These are phyloP conservation scores for Microvelia longipes DNA, from an alignment of 1,140 invertebrate species.

Conservation along the genomic window DNA sequence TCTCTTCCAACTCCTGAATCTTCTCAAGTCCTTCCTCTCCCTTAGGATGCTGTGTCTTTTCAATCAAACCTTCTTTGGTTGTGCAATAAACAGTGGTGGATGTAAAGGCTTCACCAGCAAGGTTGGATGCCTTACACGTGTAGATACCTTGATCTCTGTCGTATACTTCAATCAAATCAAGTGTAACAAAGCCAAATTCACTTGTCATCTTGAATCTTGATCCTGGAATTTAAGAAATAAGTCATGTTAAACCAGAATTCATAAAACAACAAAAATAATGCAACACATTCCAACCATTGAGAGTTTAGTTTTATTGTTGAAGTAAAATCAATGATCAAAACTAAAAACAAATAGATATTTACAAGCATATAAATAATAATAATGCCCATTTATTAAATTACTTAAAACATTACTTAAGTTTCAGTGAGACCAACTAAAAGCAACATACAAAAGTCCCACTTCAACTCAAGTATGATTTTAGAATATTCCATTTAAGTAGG, in stretches of 20 bases:
- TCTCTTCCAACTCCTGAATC: conserved; percentile 79
- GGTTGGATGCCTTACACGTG: conserved; percentile 75
- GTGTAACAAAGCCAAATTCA: conserved; percentile 83
- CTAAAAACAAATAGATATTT: too few relatives aligned
- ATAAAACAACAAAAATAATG: not conserved
- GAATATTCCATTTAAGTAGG: too few relatives aligned
- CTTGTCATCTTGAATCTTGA: conserved; percentile 72
- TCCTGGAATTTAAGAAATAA: conserved; percentile 21
- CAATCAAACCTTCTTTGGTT: conserved; percentile 66
- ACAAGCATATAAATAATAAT: too few relatives aligned
- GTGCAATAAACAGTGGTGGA: conserved; percentile 73
- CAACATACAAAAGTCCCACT: too few relatives aligned
- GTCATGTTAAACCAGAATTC: not conserved
- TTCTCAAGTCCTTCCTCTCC: conserved; percentile 77
- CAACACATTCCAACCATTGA: not conserved
- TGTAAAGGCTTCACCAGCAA: conserved; percentile 76
- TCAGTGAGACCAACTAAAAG: too few relatives aligned
- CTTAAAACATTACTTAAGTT: too few relatives aligned
- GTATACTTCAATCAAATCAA: conserved; percentile 77
- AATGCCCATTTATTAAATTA: too few relatives aligned
- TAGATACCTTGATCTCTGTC: conserved; percentile 89
- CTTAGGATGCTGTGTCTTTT: conserved; percentile 81
- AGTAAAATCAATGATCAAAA: not conserved
- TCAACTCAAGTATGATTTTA: too few relatives aligned
- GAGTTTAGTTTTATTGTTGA: not conserved